phyloP scores from a whole-genome alignment of 1,140 invertebrate species.

The Magallana angulata region DNA sequence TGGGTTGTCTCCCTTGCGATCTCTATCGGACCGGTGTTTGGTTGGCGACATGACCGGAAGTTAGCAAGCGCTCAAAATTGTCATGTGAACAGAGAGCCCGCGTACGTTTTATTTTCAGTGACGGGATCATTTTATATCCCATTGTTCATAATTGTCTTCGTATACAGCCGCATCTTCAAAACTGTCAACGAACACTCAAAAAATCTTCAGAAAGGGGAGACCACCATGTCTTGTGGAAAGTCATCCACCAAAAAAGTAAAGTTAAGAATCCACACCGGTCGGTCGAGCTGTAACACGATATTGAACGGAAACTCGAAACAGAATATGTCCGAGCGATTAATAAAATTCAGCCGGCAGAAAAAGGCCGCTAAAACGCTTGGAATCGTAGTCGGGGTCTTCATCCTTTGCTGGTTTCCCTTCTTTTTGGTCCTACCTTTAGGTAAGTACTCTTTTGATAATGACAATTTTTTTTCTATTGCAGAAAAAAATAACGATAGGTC shows the following conservation, averaged over 20 bases:
- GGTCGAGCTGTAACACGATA: conserved; percentile 53
- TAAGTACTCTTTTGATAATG: conserved; percentile 59
- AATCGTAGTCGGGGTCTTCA: conserved; percentile 86
- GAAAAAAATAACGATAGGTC: too few relatives aligned
- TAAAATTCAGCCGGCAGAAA: conserved; percentile 55
- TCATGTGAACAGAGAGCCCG: conserved; percentile 92
- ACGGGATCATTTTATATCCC: conserved; percentile 96
- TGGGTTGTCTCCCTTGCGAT: conserved; percentile 96
- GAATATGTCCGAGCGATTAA: conserved; percentile 9
- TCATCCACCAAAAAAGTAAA: conserved; percentile 83
- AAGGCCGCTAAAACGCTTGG: conserved; percentile 55
- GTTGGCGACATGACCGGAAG: conserved; percentile 86
- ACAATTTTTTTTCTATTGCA: too few relatives aligned
- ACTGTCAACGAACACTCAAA: conserved; percentile 94
- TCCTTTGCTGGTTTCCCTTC: conserved; percentile 97
- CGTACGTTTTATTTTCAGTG: conserved; percentile 96
- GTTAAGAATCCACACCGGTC: conserved; percentile 92
- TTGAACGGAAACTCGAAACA: conserved; percentile 35
- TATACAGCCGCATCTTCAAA: conserved; percentile 96
- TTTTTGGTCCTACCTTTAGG: conserved; percentile 87
- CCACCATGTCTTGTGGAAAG: conserved; percentile 87
- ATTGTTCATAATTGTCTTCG: conserved; percentile 97
- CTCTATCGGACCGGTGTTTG: conserved; percentile 96
- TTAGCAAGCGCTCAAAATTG: conserved; percentile 80
- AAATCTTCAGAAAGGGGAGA: conserved; percentile 90